Base-by-base conservation (phyloP, 2,888 invertebrate genomes). In the Matsumyia berberina region DNA sequence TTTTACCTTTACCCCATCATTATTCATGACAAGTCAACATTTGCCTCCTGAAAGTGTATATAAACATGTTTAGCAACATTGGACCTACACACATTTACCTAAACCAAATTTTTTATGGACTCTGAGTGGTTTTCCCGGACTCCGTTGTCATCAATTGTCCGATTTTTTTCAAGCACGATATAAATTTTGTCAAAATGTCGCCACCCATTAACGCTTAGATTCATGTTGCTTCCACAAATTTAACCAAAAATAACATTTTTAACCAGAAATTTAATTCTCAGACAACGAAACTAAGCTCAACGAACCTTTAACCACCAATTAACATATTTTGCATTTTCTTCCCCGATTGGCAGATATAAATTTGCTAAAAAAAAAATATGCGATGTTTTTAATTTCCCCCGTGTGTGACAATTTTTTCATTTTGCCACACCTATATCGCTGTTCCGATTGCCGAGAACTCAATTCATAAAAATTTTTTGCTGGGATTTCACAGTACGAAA, bases 391-490 rank as follows among this genome's bases (percentile, higher is more conserved):
- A 29, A 39, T 57, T n/a, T n/a, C 31, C 29, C 15, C 11, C 15
- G 9, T 46, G 33, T 49, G 49, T 66, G 64, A 51, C 49, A 46
- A 24, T 37, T 35, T 37, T 35, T 15, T 31, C 8, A 5, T 37
- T 17, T 33, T 46, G 42, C 12, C 57, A 57, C 57, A 69, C 57
- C 69, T 57, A 44, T 24, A 1, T n/a, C 11, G 9, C 3, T 12
- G 35, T 17, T 69, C 24, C 17, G 17, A 33, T 42, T 46, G 1
- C 46, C 46, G 7, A 24, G 24, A 62, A 66, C 8, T 53, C 49
- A 62, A 73, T 60, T 62, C 62, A 73, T 73, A 53, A 58, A 62
- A n/a, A n/a, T n/a, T n/a, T n/a, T 72, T 58, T 58, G 12, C 37
- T 49, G 33, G 24, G 17, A 53, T 42, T 39, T 53, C 9, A 39